A percentile compares a stretch with the other conserved stretches of the same genome.
Evolutionary conservation across 2,888 invertebrate species (phyloP).

Genomic region (Caenorhabditis wallacei): DNA sequence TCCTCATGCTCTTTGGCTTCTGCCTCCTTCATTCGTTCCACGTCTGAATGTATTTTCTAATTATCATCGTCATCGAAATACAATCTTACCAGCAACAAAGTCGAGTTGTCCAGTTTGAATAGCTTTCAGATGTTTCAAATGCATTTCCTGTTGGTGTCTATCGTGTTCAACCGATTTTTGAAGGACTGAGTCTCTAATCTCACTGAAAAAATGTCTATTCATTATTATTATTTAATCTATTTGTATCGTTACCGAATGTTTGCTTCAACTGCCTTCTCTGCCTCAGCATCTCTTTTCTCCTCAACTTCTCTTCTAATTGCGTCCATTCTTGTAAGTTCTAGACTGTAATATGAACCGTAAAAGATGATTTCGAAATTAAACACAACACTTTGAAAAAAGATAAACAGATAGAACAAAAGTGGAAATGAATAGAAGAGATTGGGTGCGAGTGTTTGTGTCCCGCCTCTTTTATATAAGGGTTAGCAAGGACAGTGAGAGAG

Average conservation of each 20-base stretch:
- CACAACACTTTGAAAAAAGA: too few species aligned
- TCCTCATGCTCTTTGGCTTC: neutral
- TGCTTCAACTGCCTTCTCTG: neutral
- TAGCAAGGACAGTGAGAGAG: conserved; percentile 1
- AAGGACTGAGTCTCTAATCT: neutral
- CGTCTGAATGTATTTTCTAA: neutral
- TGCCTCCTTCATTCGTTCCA: neutral
- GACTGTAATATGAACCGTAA: too few species aligned
- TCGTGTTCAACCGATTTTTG: neutral
- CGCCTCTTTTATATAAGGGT: neutral
- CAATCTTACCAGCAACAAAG: too few species aligned
- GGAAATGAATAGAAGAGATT: neutral
- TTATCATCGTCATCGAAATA: too few species aligned
- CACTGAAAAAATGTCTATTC: neutral
- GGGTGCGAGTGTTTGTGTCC: neutral
- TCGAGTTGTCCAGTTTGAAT: neutral
- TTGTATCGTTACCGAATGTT: conserved; percentile 22
- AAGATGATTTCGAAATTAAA: too few species aligned
- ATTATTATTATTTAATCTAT: neutral
- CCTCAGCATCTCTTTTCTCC: neutral
- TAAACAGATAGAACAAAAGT: neutral
- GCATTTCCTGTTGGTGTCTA: neutral
- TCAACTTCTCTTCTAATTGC: neutral
- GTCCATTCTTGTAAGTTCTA: neutral
- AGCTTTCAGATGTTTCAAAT: conserved; percentile 2